Evolutionary conservation across 2,888 invertebrate genomes (phyloP).

Genomic region (Apamea anceps): DNA sequence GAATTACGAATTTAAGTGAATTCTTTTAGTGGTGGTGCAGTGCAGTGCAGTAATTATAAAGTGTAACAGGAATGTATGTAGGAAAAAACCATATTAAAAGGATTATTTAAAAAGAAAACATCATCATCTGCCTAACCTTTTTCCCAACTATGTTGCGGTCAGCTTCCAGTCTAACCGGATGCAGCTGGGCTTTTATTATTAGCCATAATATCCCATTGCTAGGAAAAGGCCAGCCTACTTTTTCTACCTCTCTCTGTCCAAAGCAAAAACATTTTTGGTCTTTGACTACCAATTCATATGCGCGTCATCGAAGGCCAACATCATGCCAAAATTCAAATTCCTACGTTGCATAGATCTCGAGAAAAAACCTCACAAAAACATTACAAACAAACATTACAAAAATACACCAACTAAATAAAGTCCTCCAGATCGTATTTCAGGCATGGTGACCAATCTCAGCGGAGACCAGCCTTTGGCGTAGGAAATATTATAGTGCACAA

Average conservation of each 20-base stretch:
- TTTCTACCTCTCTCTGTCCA: neutral
- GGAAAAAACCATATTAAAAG: neutral
- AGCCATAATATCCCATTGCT: neutral
- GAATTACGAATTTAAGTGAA: neutral
- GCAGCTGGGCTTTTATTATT: neutral
- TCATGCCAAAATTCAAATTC: neutral
- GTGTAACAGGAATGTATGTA: neutral
- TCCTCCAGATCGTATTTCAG: too few species aligned
- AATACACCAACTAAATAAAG: neutral
- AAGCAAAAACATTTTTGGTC: neutral
- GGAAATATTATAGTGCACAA: too few species aligned
- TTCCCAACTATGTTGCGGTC: neutral
- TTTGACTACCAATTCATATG: neutral
- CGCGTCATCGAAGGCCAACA: neutral
- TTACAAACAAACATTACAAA: too few species aligned
- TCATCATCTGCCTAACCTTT: neutral
- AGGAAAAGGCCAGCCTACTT: neutral
- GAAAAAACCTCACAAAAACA: too few species aligned
- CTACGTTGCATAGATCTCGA: neutral
- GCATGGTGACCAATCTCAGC: too few species aligned
- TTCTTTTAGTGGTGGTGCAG: neutral
- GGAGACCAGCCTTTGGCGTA: too few species aligned
- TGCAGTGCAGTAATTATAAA: neutral
- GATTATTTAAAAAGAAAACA: neutral
- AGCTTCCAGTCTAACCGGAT: too few species aligned